Evolutionary conservation across 1,140 invertebrate genomes (phyloP).

Genomic region (Drosophila eugracilis): DNA sequence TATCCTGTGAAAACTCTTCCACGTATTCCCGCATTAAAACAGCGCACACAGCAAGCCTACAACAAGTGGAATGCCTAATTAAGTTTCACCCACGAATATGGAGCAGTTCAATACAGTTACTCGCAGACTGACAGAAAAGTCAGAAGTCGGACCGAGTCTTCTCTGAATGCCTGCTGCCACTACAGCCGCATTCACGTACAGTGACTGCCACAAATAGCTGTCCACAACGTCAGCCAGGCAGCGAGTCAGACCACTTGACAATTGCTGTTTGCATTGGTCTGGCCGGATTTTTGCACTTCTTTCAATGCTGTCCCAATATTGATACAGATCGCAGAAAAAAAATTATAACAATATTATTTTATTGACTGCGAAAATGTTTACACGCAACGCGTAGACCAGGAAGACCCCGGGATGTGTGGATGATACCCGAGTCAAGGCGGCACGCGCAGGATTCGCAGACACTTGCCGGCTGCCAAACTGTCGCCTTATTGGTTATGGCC

Average conservation of each 20-base stretch:
- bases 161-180: slow-evolving; percentile 49
- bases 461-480: slow-evolving; percentile 37
- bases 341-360: slow-evolving; percentile 83
- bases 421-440: slow-evolving; percentile 52
- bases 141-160: slow-evolving; percentile 28
- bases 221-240: slow-evolving; percentile 6
- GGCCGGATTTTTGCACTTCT: slow-evolving; percentile 73
- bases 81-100: slow-evolving; percentile 35
- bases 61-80: slow-evolving; percentile 60
- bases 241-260: slow-evolving; percentile 42
- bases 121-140: neutral
- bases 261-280: slow-evolving; percentile 59
- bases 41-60: slow-evolving; percentile 20
- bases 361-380: slow-evolving; percentile 83
- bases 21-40: slow-evolving; percentile 66
- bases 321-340: slow-evolving; percentile 53
- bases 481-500: slow-evolving; percentile 68
- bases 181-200: slow-evolving; percentile 61
- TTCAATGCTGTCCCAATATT: slow-evolving; percentile 75
- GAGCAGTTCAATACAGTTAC: slow-evolving; percentile 9
- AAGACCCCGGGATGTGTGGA: slow-evolving; percentile 32
- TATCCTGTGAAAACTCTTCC: slow-evolving; percentile 51
- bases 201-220: slow-evolving; percentile 53
- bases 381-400: slow-evolving; percentile 59
- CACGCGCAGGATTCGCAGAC: slow-evolving; percentile 47